Conservation (phyloP, 1,140 invertebrate genomes). For the Anastatus disparis region DNA sequence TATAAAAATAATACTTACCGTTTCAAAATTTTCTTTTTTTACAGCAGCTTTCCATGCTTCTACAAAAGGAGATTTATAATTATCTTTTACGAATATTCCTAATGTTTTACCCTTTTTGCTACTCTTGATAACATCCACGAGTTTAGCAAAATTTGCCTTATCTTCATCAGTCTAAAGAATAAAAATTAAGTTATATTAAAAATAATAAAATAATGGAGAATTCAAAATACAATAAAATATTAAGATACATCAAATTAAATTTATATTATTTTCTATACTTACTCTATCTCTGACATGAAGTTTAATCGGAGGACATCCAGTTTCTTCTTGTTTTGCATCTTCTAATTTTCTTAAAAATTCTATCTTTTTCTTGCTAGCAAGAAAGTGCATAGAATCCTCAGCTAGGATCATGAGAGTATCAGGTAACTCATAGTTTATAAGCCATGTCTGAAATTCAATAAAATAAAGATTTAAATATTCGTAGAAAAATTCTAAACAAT, state of each 20-base stretch:
- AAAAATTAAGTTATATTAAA: not conserved
- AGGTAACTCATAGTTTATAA: conserved; percentile 95
- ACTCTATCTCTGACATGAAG: conserved; percentile 93
- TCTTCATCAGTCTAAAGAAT: conserved; percentile 88
- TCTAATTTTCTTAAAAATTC: conserved; percentile 96
- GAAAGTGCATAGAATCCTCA: conserved; percentile 85
- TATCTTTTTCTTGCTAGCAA: conserved; percentile 98
- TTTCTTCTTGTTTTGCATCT: conserved; percentile 84
- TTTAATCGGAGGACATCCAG: conserved; percentile 84
- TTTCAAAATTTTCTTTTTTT: conserved; percentile 83
- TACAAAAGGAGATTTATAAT: conserved; percentile 92
- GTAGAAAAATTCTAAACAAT: not conserved
- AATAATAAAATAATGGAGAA: conserved; percentile 10
- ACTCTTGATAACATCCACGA: conserved; percentile 86
- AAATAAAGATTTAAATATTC: not conserved
- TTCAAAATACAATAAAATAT: too few species aligned
- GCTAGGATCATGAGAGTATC: conserved; percentile 95
- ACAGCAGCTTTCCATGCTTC: conserved; percentile 87
- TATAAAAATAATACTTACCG: conserved; percentile 62
- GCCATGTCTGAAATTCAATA: conserved; percentile 80
- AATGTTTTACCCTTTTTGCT: conserved; percentile 91
- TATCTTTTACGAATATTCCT: conserved; percentile 95
- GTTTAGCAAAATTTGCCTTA: conserved; percentile 90
- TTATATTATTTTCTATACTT: conserved; percentile 53
- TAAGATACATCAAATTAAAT: not conserved